phyloP scores from a whole-genome alignment of 2,888 invertebrate species.

The Schizaphis graminum region DNA sequence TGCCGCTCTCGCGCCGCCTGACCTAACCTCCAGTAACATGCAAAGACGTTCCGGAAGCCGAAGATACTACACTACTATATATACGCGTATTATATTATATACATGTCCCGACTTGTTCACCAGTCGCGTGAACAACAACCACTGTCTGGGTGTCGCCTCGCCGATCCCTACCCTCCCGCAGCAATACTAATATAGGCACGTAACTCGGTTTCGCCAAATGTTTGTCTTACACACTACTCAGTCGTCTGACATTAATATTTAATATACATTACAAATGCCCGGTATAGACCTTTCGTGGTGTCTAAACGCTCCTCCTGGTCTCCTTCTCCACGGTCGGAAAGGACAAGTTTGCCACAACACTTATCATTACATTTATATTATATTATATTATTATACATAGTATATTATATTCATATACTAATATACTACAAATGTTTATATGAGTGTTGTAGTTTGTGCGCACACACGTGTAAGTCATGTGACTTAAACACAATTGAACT shows the following conservation, averaged over 20 bases:
- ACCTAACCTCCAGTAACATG: slow-evolving; percentile 39
- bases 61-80: neutral
- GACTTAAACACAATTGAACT: neutral
- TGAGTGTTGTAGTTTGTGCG: neutral
- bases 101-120: slow-evolving; percentile 9
- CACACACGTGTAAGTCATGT: too few species aligned
- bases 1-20: neutral
- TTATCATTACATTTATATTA: slow-evolving; percentile 9
- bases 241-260: slow-evolving; percentile 6
- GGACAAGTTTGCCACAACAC: slow-evolving; percentile 8
- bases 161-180: neutral
- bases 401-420: neutral
- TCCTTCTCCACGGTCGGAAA: neutral
- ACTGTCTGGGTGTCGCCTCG: neutral
- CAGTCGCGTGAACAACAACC: neutral
- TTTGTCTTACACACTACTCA: neutral
- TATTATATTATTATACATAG: neutral
- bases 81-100: neutral
- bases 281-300: neutral
- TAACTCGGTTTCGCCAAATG: slow-evolving; percentile 6
- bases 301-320: neutral
- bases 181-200: neutral
- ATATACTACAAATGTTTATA: neutral
- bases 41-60: slow-evolving; percentile 59
- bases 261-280: neutral